Evolutionary conservation across 2,797 vertebrate genomes (phyloP).

Genomic region (Gouania willdenowi): DNA sequence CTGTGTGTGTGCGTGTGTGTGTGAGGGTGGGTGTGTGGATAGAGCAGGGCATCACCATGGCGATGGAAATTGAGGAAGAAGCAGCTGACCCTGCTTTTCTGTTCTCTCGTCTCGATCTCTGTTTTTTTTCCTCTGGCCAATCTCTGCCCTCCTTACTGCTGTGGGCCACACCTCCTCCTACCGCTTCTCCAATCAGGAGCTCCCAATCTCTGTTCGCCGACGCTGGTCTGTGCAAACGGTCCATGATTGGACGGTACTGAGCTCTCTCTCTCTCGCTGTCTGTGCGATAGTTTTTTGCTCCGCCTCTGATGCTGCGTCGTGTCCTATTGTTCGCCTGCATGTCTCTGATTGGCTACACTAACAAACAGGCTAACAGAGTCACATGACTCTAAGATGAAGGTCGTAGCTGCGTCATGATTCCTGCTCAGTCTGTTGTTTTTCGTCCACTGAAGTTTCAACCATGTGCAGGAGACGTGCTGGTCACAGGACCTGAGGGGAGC

Average conservation of each 20-base stretch:
- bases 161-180: constrained; percentile 56
- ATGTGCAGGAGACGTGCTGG: too few species aligned
- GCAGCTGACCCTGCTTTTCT: too few species aligned
- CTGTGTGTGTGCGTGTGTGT: too few species aligned
- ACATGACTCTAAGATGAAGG: too few species aligned
- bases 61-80: neutral
- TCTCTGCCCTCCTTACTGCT: constrained; percentile 27
- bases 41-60: too few species aligned
- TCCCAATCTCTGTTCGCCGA: constrained; percentile 88
- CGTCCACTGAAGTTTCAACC: too few species aligned
- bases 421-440: too few species aligned
- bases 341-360: constrained; percentile 37
- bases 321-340: constrained; percentile 1
- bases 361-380: constrained; percentile 3
- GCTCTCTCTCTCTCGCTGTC: too few species aligned
- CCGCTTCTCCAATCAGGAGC: constrained; percentile 83
- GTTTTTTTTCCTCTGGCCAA: constrained; percentile 24
- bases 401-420: too few species aligned
- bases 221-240: constrained; percentile 98
- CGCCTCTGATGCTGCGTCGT: neutral
- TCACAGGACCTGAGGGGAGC: too few species aligned
- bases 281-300: constrained; percentile 4
- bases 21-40: too few species aligned
- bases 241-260: constrained; percentile 98
- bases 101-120: constrained; percentile 6